Evolutionary conservation across 2,113 vertebrate genomes (phyloP).

Genomic region (Osmerus eperlanus): DNA sequence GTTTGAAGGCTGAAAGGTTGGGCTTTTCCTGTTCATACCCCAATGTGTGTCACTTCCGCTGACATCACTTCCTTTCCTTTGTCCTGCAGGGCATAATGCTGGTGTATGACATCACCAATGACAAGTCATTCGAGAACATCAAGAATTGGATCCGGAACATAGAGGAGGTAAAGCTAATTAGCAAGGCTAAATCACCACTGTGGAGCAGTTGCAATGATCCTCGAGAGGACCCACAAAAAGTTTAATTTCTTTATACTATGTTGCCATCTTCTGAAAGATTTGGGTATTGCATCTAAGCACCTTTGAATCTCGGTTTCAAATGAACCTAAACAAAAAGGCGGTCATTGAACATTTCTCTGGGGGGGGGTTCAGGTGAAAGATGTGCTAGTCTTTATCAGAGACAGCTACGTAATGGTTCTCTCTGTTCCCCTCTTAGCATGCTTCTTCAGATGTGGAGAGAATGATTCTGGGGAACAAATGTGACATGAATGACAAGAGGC

Average conservation of each 20-base stretch:
- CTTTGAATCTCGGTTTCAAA: no score
- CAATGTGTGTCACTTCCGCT: constrained; percentile 18
- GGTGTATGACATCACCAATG: constrained; percentile 96
- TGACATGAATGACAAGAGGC: constrained; percentile 96
- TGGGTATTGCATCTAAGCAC: no score
- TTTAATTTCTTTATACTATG: background rate
- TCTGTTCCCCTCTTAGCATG: constrained; percentile 74
- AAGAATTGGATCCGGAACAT: constrained; percentile 99
- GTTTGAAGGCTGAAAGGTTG: background rate
- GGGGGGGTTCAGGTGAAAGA: background rate
- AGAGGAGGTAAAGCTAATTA: constrained; percentile 80
- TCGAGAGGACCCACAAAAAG: background rate
- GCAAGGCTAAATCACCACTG: no score
- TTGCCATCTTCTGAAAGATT: background rate
- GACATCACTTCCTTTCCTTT: constrained; percentile 42
- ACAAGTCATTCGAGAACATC: constrained; percentile 97
- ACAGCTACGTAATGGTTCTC: background rate
- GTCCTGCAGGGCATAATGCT: constrained; percentile 90
- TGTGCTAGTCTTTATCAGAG: background rate
- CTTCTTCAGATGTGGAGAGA: constrained; percentile 92
- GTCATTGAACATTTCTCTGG: background rate
- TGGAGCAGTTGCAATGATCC: background rate
- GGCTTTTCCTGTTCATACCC: constrained; percentile 21
- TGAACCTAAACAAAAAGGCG: no score
- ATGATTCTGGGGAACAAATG: constrained; percentile 98